Evolutionary conservation across 2,797 vertebrate genomes (phyloP).

Genomic region (Myotis daubentonii): DNA sequence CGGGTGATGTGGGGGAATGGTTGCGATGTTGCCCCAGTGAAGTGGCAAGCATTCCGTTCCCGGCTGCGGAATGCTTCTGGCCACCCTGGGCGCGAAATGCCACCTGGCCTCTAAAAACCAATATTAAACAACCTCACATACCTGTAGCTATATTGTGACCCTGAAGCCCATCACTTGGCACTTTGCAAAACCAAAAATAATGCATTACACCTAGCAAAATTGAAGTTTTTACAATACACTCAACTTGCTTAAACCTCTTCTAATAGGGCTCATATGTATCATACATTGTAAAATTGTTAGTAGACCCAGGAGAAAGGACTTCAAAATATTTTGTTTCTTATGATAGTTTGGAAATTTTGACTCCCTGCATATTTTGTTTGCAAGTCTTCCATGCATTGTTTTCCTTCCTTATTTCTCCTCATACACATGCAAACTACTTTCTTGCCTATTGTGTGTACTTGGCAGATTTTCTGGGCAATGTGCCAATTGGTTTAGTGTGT

Average conservation of each 20-base stretch:
- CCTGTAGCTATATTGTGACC: background rate
- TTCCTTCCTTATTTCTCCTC: conserved; percentile 58
- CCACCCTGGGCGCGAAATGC: too few relatives aligned
- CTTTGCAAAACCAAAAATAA: conserved; percentile 53
- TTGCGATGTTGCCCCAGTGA: too few relatives aligned
- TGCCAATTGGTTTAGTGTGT: conserved; percentile 70
- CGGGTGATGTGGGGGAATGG: too few relatives aligned
- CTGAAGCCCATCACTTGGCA: background rate
- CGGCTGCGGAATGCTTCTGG: too few relatives aligned
- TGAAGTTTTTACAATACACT: conserved; percentile 41
- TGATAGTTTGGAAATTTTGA: conserved; percentile 52
- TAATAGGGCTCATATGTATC: conserved; percentile 34
- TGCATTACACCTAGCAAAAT: conserved; percentile 20
- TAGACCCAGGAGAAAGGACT: conserved; percentile 57
- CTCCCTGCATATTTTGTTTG: conserved; percentile 51
- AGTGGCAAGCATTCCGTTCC: too few relatives aligned
- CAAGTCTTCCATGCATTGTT: conserved; percentile 63
- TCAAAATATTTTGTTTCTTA: conserved; percentile 73
- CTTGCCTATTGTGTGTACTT: conserved; percentile 64
- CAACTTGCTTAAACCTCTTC: conserved; percentile 25
- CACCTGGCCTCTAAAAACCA: too few relatives aligned
- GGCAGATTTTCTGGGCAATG: conserved; percentile 72
- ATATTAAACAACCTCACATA: background rate
- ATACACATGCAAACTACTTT: conserved; percentile 49
- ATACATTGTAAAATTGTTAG: conserved; percentile 44